These are phyloP conservation scores for Lasioglossum villosulum DNA, from an alignment of 2,888 invertebrate species.

Conservation along the genomic window DNA sequence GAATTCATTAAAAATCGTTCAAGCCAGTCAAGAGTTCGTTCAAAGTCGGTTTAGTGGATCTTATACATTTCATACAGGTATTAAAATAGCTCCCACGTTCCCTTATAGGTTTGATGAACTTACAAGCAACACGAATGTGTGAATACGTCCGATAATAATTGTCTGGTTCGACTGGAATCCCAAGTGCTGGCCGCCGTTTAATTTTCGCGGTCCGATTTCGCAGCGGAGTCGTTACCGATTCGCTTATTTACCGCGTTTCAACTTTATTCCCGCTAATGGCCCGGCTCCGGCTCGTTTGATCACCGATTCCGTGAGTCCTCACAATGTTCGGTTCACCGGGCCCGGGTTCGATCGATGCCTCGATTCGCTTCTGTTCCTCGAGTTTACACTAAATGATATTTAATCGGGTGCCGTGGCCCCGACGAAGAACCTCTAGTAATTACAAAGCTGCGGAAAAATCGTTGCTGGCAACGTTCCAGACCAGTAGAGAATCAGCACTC, in stretches of 20 bases:
- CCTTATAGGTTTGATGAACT: neutral
- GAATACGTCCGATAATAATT: neutral
- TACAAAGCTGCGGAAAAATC: slow-evolving; percentile 38
- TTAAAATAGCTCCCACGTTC: neutral
- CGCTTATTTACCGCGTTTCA: slow-evolving; percentile 7
- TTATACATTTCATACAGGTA: neutral
- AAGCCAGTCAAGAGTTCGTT: neutral
- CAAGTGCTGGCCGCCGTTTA: neutral
- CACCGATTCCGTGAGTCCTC: slow-evolving; percentile 1
- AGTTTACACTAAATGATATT: slow-evolving; percentile 33
- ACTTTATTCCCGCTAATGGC: slow-evolving; percentile 13
- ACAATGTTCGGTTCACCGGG: neutral
- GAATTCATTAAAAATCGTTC: too few relatives aligned
- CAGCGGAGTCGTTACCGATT: neutral
- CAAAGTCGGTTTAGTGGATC: neutral
- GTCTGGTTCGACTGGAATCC: neutral
- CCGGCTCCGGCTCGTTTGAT: neutral
- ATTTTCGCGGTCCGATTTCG: slow-evolving; percentile 1
- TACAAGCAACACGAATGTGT: neutral
- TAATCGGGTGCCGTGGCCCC: slow-evolving; percentile 22
- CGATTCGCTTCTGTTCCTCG: slow-evolving; percentile 13
- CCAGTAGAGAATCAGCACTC: neutral
- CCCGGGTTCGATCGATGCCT: neutral
- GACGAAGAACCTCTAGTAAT: slow-evolving; percentile 22
- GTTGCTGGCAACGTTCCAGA: slow-evolving; percentile 43